These are phyloP conservation scores for Campoletis sonorensis DNA, from an alignment of 1,140 invertebrate genomes.

Conservation along the genomic window DNA sequence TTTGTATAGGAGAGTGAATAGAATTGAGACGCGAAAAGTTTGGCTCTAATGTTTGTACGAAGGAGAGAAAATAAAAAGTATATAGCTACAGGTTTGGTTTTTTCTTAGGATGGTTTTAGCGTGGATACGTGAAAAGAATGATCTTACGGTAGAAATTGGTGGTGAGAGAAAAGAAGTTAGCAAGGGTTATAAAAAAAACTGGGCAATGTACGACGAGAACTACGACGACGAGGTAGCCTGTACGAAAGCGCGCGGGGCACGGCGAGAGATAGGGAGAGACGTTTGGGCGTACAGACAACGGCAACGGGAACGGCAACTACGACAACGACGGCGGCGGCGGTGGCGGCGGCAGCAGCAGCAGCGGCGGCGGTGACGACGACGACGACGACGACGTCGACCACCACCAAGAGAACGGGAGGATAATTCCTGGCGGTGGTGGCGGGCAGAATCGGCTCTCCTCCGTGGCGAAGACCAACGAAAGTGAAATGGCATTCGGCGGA, in stretches of 20 bases:
- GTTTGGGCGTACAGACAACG: conserved; percentile 12
- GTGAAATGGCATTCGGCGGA: conserved; percentile 76
- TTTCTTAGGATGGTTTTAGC: no score
- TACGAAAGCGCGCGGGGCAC: conserved; percentile 2
- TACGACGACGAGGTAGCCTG: neutral
- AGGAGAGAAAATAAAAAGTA: neutral
- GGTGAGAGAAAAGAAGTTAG: neutral
- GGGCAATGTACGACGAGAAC: neutral
- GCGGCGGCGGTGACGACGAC: conserved; percentile 32
- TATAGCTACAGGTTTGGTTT: neutral
- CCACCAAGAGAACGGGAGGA: conserved; percentile 62
- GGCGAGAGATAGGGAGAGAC: conserved; percentile 16
- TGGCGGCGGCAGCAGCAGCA: conserved; percentile 45
- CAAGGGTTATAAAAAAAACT: neutral
- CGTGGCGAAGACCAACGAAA: conserved; percentile 77
- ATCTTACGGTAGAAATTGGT: neutral
- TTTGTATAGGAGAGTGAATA: neutral
- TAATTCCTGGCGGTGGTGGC: conserved; percentile 70
- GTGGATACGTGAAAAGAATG: neutral
- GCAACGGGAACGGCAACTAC: neutral
- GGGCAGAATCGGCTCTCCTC: conserved; percentile 71
- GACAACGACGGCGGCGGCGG: conserved; percentile 60
- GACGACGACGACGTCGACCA: conserved; percentile 47
- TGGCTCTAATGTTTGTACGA: neutral
- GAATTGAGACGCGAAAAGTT: neutral